Base-by-base conservation (phyloP, 2,888 invertebrate genomes). In the Mongoloraphidia duomilia region DNA sequence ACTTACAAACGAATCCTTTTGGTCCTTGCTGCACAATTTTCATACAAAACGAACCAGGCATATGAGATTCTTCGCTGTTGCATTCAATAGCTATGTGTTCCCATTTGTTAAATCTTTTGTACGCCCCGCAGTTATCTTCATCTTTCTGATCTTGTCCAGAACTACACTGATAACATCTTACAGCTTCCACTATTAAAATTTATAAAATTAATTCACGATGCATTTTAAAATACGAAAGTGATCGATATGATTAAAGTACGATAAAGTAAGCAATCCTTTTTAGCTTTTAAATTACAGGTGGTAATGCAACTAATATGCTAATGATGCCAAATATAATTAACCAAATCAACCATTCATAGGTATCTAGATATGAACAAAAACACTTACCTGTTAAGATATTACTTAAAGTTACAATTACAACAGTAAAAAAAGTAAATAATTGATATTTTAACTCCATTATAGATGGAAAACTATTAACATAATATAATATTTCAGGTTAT, bases 31-130 rank as follows among this genome's bases (percentile, higher is more conserved):
- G 90, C 2, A 90, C 86, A 26, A 89, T 76, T 72, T 96, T 96
- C 76, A 94, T 89, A 66, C 96, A 96, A 67, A 96, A 95, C 3
- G 93, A 90, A 8, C 95, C 96, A 17, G 94, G 94, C 71, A 89
- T 88, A 56, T 88, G 79, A 39, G 93, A 91, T 65, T 95, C 94
- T 62, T 93, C 93, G 62, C 87, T 91, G 62, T 84, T 89, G 65
- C 96, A 96, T 61, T 96, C 94, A 2, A 94, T 83, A 9, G 94
- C 80, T 56, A 93, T 87, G 64, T 95, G 88, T 54, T 83, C 79
- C 11, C 83, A 77, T 58, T 76, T 82, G 63, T 95, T 87, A 63
- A 96, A 96, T 57, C 72, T 77, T 54, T 75, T 78, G 61, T 94
- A 92, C 0, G 94, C 89, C 1, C 95, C 95, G 66, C 96, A 96